A percentile compares a stretch with the other conserved stretches of the same genome.
These are phyloP conservation scores for Caenorhabditis becei DNA, from an alignment of 2,888 invertebrate genomes.

Conservation along the genomic window DNA sequence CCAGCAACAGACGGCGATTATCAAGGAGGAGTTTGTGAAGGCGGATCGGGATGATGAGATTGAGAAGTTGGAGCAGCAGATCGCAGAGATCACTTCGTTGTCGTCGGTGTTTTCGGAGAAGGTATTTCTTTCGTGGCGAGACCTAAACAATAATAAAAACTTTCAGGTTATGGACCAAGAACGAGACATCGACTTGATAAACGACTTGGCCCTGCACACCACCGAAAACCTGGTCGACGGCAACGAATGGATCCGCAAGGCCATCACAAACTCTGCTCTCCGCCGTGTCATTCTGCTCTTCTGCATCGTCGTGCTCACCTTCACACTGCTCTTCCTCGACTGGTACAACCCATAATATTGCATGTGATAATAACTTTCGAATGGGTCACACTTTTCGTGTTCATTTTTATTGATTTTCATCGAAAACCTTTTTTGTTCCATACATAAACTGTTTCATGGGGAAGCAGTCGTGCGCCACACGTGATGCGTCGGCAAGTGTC, in stretches of 20 bases:
- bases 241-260: constrained; percentile 95
- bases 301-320: constrained; percentile 95
- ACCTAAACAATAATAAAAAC: neutral
- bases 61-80: constrained; percentile 85
- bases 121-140: constrained; percentile 84
- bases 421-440: constrained; percentile 12
- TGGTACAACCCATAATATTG: constrained; percentile 90
- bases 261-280: constrained; percentile 97
- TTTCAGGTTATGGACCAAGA: constrained; percentile 85
- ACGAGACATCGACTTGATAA: constrained; percentile 92
- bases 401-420: neutral
- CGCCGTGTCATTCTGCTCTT: constrained; percentile 95
- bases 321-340: constrained; percentile 95
- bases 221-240: constrained; percentile 97
- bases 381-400: neutral
- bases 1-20: constrained; percentile 40
- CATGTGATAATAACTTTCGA: neutral
- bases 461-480: constrained; percentile 45
- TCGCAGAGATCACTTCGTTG: constrained; percentile 94
- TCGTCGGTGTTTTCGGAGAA: constrained; percentile 97
- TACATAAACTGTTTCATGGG: constrained; percentile 28
- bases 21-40: constrained; percentile 44
- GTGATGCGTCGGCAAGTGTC: constrained; percentile 7
- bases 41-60: constrained; percentile 69
- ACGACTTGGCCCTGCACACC: constrained; percentile 91